Evolutionary conservation across 1,140 invertebrate species (phyloP), one percentile per base, ranked within the genome.

Genomic region (Helicoverpa armigera): DNA sequence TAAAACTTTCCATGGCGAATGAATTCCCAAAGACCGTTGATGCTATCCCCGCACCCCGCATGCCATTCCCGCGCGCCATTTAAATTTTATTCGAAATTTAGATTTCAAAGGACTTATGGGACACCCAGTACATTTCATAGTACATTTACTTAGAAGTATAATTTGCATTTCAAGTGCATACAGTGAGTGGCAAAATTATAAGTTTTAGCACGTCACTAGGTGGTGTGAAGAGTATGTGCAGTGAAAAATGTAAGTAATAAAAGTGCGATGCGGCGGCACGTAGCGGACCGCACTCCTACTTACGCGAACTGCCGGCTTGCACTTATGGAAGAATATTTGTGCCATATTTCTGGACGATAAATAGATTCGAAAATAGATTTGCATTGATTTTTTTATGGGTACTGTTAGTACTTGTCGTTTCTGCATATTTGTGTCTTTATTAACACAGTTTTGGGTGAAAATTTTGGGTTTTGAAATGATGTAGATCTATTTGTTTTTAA

Each of bases 161-260:
- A 23, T 60, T 54, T 56, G 9, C 23, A 50, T 58, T 29, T 4
- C 10, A 5, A 16, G 10, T 31, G 13, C 13, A 18, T 73, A 18
- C 35, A 61, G 23, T 50, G 23, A 75, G 43, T 75, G 48, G 73
- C 16, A 29, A 77, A 77, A 77, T 65, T 77, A 77, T 67, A 77
- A 77, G 75, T 77, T 65, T 61, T 35, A 43, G n/a, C 48, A 53
- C 75, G 61, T 63, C n/a, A 67, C 35, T 35, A 50, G 60, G 31
- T 76, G 54, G 51, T 63, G 73, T 70, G 80, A 61, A 54, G 58
- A 13, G 58, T 56, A 50, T 63, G 65, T 81, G 82, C 76, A 84
- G 82, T 88, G 87, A 91, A 90, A 91, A 91, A 90, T 90, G 87
- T 87, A 83, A 87, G 87, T 90, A 90, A 91, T 92, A 91, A 88